Conservation (phyloP, 2,888 invertebrate genomes). For the Caenorhabditis uteleia region DNA sequence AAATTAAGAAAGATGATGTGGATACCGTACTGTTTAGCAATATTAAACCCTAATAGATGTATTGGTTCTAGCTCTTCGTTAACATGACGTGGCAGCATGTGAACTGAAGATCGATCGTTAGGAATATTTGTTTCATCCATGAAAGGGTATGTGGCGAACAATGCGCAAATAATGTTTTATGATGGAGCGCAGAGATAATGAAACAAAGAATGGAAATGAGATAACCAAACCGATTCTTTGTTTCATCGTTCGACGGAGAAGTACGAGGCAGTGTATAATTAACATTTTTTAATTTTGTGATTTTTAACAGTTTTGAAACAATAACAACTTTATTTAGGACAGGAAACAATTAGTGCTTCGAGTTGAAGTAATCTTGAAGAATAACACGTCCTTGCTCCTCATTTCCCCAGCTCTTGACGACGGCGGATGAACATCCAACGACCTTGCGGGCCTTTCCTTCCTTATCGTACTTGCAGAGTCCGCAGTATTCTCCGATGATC, state of each 20-base stretch:
- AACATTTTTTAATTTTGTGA: too few species aligned
- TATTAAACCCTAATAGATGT: constrained; percentile 54
- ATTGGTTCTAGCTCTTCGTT: constrained; percentile 35
- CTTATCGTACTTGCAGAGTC: constrained; percentile 98
- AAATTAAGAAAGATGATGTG: not conserved
- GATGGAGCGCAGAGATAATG: too few species aligned
- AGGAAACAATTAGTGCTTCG: constrained; percentile 52
- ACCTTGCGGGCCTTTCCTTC: constrained; percentile 95
- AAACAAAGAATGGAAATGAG: too few species aligned
- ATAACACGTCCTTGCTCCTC: constrained; percentile 94
- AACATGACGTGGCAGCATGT: constrained; percentile 33
- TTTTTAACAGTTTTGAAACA: constrained; percentile 10
- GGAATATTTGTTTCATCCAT: too few species aligned
- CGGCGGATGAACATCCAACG: constrained; percentile 95
- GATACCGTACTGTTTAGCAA: constrained; percentile 50
- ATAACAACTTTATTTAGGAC: constrained; percentile 49
- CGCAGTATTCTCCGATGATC: constrained; percentile 98
- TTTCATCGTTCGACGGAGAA: not conserved
- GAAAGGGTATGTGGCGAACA: too few species aligned
- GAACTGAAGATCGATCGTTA: too few species aligned
- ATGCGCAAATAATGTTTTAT: too few species aligned
- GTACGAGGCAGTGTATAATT: not conserved
- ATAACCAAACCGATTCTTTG: not conserved
- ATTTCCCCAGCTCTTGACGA: constrained; percentile 96
- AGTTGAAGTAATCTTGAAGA: constrained; percentile 89